Percentiles rank a stretch among this genome's conserved stretches.
Conservation (phyloP, 1,140 invertebrate genomes). For the Diorhabda elongata region DNA sequence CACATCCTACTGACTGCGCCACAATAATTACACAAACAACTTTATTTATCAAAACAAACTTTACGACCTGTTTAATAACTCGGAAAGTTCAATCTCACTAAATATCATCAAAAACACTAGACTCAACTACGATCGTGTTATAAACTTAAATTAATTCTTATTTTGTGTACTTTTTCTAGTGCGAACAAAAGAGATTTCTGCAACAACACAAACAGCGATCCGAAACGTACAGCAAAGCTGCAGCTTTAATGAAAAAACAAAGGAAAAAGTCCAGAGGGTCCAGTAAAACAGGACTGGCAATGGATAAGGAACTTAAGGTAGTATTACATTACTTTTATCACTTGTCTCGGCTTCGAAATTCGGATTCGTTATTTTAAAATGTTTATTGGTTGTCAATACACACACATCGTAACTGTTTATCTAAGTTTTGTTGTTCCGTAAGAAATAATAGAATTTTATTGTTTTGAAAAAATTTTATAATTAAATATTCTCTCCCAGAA, state of each 20-base stretch:
- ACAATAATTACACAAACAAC: too few relatives aligned
- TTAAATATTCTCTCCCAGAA: too few relatives aligned
- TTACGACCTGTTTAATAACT: too few relatives aligned
- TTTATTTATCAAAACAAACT: too few relatives aligned
- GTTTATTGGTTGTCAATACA: not conserved
- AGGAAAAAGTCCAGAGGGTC: constrained; percentile 77
- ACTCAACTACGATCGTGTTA: too few relatives aligned
- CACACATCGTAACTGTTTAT: not conserved
- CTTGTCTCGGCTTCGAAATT: not conserved
- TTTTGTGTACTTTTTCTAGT: constrained; percentile 53
- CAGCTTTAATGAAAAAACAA: constrained; percentile 83
- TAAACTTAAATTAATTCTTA: not conserved
- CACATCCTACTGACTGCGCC: too few relatives aligned
- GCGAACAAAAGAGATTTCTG: constrained; percentile 84
- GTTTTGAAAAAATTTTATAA: too few relatives aligned
- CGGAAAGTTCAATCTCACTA: too few relatives aligned
- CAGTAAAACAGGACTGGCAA: constrained; percentile 69
- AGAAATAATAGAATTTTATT: too few relatives aligned
- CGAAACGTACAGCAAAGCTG: constrained; percentile 84
- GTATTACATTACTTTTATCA: constrained; percentile 5
- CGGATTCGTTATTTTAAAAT: not conserved
- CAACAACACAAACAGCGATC: constrained; percentile 84
- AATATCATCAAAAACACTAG: too few relatives aligned
- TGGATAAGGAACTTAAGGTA: constrained; percentile 87
- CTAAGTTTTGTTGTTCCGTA: not conserved